Evolutionary conservation across 53 echinoderm and acorn worm species (phyloP), one percentile per base, ranked within the genome.

Genomic region (Holothuria leucospilota): DNA sequence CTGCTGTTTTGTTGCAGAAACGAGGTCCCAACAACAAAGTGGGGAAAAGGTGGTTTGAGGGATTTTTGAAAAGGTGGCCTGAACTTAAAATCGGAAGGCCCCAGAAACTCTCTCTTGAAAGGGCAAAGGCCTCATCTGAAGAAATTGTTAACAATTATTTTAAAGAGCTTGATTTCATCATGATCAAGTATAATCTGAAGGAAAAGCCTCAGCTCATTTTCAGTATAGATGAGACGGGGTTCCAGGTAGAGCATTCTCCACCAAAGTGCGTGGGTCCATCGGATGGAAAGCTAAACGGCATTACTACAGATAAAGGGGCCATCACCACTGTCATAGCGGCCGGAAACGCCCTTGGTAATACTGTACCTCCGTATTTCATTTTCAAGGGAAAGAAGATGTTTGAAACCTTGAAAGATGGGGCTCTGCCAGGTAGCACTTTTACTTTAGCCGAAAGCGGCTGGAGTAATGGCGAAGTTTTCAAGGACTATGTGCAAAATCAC

Each of bases 271-370:
- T 71, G 21, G 38, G 64, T 21, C 23, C 62, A 13, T 15, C 13
- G 69, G 51, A 21, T 39, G 18, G 81, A 58, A 39, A 39, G 9
- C 65, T n/a, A 11, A 40, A 40, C 7, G 7, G 67, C 13, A n/a
- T n/a, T 21, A 66, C 67, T 26, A 38, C 78, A 11, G 68, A 28
- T 13, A 87, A 87, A 53, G 77, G 66, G 4, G 79, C 67, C 11
- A 87, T 71, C 30, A 63, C 62, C 18, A 87, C 88, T 39, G 63
- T 82, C n/a, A 88, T 88, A 69, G 88, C 78, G 2, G 82, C 82
- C 41, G 81, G 82, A 30, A 88, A 88, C 53, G 38, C 88, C 14
- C 58, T 82, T 28, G 81, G 82, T 9, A 69, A 29, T 69, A 53
- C 69, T 18, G 51, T 88, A 5, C 74, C 78, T 49, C 87, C 59